Conservation (phyloP, 2,797 vertebrate species). For the Thalassophryne amazonica region DNA sequence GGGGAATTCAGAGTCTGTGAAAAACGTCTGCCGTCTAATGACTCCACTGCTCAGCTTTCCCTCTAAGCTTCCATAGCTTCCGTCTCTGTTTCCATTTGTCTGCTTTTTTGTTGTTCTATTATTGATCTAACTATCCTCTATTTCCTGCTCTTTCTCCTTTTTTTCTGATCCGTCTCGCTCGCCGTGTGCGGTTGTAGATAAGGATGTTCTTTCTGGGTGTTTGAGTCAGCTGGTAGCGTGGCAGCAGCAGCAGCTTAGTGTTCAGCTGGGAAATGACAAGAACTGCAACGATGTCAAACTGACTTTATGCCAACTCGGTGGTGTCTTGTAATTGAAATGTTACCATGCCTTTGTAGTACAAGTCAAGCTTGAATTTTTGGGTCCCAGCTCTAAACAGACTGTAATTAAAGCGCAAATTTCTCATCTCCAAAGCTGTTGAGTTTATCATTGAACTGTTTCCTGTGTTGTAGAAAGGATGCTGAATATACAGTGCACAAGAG, state of each 20-base stretch:
- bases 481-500: too few relatives aligned
- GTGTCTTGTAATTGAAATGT: slow-evolving; percentile 25
- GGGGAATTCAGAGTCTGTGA: slow-evolving; percentile 24
- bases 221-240: slow-evolving; percentile 34
- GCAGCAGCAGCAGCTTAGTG: slow-evolving; percentile 33
- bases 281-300: slow-evolving; percentile 30
- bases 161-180: slow-evolving; percentile 9
- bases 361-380: background rate
- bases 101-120: background rate
- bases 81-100: background rate
- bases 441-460: background rate
- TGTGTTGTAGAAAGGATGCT: background rate
- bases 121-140: background rate
- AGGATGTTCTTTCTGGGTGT: slow-evolving; percentile 44
- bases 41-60: slow-evolving; percentile 4
- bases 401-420: background rate
- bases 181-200: slow-evolving; percentile 39
- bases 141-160: slow-evolving; percentile 6
- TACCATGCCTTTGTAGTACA: background rate
- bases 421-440: background rate
- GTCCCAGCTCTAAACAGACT: background rate
- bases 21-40: slow-evolving; percentile 28
- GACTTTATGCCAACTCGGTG: slow-evolving; percentile 14
- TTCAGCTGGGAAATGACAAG: slow-evolving; percentile 22
- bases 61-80: background rate